Conservation (phyloP, 2,888 invertebrate species). For the Lacanobia wlatinum region DNA sequence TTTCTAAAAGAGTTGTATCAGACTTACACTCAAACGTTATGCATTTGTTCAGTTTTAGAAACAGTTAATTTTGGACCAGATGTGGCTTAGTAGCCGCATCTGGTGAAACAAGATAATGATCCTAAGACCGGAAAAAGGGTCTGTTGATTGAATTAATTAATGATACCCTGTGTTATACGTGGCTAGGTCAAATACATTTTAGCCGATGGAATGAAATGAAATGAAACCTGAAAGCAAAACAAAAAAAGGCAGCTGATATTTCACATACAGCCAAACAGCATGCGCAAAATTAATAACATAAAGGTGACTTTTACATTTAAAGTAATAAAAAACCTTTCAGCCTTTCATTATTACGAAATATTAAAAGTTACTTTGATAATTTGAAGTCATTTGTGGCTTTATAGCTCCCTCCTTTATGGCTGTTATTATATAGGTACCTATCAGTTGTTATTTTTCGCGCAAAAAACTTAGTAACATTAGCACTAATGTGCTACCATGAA, state of each 20-base stretch:
- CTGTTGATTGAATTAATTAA: constrained; percentile 35
- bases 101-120: constrained; percentile 49
- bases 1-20: constrained; percentile 8
- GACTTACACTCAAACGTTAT: not conserved
- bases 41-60: constrained; percentile 17
- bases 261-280: constrained; percentile 12
- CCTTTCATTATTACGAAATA: constrained; percentile 59
- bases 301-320: constrained; percentile 55
- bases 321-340: constrained; percentile 63
- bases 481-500: constrained; percentile 77
- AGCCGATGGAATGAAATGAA: not conserved
- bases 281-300: constrained; percentile 53
- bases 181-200: not conserved
- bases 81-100: constrained; percentile 33
- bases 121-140: constrained; percentile 15
- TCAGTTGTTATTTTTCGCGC: constrained; percentile 80
- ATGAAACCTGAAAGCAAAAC: not conserved
- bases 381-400: constrained; percentile 72
- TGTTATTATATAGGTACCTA: constrained; percentile 71
- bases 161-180: not conserved
- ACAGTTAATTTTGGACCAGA: constrained; percentile 16
- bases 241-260: not conserved
- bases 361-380: constrained; percentile 63
- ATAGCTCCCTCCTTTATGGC: constrained; percentile 68
- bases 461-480: constrained; percentile 80